Conservation (phyloP, 2,113 vertebrate species). For the Salvelinus alpinus region DNA sequence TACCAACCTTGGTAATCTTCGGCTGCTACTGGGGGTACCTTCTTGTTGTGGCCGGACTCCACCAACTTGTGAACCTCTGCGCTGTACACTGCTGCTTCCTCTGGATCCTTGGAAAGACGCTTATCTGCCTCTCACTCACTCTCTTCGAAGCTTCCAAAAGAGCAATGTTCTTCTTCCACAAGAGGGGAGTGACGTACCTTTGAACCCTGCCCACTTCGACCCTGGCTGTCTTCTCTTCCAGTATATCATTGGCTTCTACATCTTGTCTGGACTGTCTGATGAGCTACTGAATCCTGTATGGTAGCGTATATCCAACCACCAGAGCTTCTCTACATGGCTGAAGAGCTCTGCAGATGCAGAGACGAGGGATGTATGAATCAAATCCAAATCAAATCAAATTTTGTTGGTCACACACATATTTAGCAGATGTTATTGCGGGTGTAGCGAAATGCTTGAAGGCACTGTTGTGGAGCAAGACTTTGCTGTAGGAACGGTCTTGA, state of each 20-base stretch:
- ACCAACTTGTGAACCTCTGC: no score
- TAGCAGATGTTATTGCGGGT: no score
- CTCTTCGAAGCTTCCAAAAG: background rate
- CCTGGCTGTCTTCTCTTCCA: no score
- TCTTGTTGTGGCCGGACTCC: no score
- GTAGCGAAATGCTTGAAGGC: background rate
- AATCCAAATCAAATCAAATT: no score
- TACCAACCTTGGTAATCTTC: no score
- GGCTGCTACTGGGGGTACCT: no score
- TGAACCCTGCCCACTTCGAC: no score
- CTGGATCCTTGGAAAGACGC: background rate
- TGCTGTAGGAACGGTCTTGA: background rate
- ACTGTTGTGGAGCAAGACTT: background rate
- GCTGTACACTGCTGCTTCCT: background rate
- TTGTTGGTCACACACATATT: no score
- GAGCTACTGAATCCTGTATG: background rate
- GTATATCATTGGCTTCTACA: no score
- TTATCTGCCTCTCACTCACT: background rate
- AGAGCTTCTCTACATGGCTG: slow-evolving; percentile 11
- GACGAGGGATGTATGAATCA: background rate
- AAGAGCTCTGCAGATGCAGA: background rate
- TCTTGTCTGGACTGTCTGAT: background rate
- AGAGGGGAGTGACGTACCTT: no score
- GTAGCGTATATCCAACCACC: slow-evolving; percentile 2
- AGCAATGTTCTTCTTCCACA: no score